Evolutionary conservation across 2,888 invertebrate genomes (phyloP), one percentile per base, ranked within the genome.

Genomic region (Caenorhabditis panamensis): DNA sequence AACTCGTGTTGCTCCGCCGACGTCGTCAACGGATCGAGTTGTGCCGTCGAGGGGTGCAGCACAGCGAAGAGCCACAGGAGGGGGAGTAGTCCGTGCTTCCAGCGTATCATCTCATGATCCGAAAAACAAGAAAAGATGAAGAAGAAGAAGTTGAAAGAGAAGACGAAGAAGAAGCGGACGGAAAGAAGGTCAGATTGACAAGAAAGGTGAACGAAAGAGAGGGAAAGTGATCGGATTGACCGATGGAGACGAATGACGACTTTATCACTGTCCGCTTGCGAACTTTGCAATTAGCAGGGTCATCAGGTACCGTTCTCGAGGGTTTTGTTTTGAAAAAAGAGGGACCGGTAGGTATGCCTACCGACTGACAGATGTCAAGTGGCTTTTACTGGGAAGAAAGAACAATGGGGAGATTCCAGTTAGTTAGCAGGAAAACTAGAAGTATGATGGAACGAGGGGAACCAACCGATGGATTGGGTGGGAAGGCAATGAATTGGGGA

Each of bases 91-190:
- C 44, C 71, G 63, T 61, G 26, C 69, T 75, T 79, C 79, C 79
- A 79, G 64, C 79, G 79, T 79, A 79, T 79, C 79, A 79, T 79
- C 58, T 72, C 79, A 79, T 79, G 71, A 61, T 79, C 69, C 37
- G 59, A 61, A 68, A 67, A 37, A 13, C 20, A 37, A 26, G 13
- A 41, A 41, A 44, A 51, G 37, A 51, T 66, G 16, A 47, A 24
- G 54, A 24, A 41, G 53, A 41, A 64, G 2, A 62, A 47, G 28
- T 4, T n/a, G 37, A 58, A 36, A 47, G 24, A 26, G 71, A 76
- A 56, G 63, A 64, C 11, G 58, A 49, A 44, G 68, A 64, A 61
- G 77, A 77, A 77, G 77, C 77, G 56, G 62, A 51, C 58, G 63
- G 63, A 62, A 69, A 77, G 63, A 77, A 68, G 68, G 69, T 69